These are phyloP conservation scores for Clinocottus analis DNA, from an alignment of 2,113 vertebrate genomes.

Conservation along the genomic window DNA sequence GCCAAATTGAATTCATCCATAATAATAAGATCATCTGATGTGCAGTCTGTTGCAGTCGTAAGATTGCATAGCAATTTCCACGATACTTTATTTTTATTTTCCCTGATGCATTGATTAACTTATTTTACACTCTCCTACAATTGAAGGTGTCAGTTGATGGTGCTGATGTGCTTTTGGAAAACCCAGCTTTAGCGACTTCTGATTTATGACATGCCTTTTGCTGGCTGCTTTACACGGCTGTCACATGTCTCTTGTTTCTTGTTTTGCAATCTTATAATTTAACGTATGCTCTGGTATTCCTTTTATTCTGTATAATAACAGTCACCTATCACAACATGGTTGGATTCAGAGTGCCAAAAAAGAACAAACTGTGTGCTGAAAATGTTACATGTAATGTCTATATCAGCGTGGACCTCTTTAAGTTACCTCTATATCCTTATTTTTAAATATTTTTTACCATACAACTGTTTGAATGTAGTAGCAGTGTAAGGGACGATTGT, in stretches of 20 bases:
- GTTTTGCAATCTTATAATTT: background rate
- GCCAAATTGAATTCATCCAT: background rate
- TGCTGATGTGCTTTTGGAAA: no score
- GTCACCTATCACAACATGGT: background rate
- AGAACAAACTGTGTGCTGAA: background rate
- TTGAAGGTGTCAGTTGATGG: no score
- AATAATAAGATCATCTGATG: background rate
- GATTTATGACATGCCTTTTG: no score
- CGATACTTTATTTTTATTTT: no score
- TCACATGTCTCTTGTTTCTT: background rate
- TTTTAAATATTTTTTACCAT: background rate
- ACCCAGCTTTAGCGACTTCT: no score
- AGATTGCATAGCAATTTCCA: background rate
- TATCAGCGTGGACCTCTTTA: background rate
- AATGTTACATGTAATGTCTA: no score
- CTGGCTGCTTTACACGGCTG: background rate
- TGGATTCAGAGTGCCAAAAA: background rate
- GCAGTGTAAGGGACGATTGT: background rate
- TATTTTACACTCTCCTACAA: no score
- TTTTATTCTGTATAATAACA: background rate
- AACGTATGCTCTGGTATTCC: background rate
- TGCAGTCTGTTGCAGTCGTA: background rate
- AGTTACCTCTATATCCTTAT: background rate
- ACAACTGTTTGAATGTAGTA: background rate
- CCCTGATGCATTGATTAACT: no score